A percentile compares a stretch with the other conserved stretches of the same genome.
phyloP scores from a whole-genome alignment of 2,888 invertebrate species.

The Euclidia mi region DNA sequence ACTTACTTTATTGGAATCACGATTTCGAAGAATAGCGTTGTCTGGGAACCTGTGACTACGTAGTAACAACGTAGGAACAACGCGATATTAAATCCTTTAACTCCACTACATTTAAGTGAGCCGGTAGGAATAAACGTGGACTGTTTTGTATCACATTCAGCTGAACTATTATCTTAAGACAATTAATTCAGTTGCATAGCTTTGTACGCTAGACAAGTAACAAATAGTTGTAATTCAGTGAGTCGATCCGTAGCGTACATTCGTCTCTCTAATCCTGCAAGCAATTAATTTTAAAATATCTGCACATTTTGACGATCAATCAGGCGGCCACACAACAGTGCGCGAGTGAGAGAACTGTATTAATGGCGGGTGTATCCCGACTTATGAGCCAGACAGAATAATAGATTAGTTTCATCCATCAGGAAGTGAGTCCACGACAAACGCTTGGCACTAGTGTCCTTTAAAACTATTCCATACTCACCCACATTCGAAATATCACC shows the following conservation, averaged over 20 bases:
- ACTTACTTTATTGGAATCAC: background rate
- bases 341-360: conserved; percentile 52
- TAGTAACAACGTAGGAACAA: background rate
- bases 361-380: conserved; percentile 58
- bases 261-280: conserved; percentile 27
- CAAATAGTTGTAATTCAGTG: conserved; percentile 29
- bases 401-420: conserved; percentile 66
- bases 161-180: background rate
- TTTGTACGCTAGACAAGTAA: conserved; percentile 18
- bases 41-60: background rate
- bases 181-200: conserved; percentile 21
- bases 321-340: conserved; percentile 32
- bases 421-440: conserved; percentile 59
- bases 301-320: conserved; percentile 41
- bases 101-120: background rate
- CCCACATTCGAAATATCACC: conserved; percentile 31
- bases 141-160: background rate
- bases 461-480: conserved; percentile 33
- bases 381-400: conserved; percentile 63
- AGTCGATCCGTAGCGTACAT: conserved; percentile 22
- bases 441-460: conserved; percentile 52
- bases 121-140: background rate
- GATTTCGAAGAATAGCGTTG: background rate
- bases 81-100: background rate
- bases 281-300: conserved; percentile 48